These are phyloP conservation scores for Epirrhoe tristata DNA, from an alignment of 2,888 invertebrate species.

Conservation along the genomic window DNA sequence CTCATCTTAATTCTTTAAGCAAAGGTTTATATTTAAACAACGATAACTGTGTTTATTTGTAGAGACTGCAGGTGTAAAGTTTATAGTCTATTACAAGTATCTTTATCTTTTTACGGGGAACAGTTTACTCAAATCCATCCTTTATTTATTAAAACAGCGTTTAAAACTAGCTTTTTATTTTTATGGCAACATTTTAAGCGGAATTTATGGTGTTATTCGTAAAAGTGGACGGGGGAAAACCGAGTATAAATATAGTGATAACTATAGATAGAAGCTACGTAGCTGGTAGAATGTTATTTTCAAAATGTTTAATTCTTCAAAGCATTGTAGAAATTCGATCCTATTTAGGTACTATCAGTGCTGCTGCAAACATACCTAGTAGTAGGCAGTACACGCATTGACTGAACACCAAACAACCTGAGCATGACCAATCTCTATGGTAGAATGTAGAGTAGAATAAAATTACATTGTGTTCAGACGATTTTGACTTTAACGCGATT, in stretches of 20 bases:
- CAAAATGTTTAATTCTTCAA: no score
- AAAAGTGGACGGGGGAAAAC: conserved; percentile 26
- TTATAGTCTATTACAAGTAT: conserved; percentile 51
- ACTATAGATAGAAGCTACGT: neutral
- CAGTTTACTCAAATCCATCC: conserved; percentile 45
- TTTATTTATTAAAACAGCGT: conserved; percentile 45
- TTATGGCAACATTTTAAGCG: conserved; percentile 40
- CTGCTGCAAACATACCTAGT: no score
- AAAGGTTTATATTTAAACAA: conserved; percentile 33
- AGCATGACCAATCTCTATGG: no score
- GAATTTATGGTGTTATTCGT: conserved; percentile 39
- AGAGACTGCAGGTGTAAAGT: conserved; percentile 54
- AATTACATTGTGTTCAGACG: no score
- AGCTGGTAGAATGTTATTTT: neutral
- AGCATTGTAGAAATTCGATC: no score
- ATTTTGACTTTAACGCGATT: no score
- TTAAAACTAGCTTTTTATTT: conserved; percentile 29
- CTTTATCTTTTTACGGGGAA: conserved; percentile 47
- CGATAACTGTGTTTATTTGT: conserved; percentile 39
- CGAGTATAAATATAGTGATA: conserved; percentile 21
- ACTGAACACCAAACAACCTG: no score
- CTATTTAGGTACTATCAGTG: no score
- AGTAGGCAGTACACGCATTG: no score
- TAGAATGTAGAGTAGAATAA: no score
- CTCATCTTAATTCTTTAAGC: conserved; percentile 22